Base-by-base conservation (phyloP, 2,888 invertebrate species). In the Allacma fusca region DNA sequence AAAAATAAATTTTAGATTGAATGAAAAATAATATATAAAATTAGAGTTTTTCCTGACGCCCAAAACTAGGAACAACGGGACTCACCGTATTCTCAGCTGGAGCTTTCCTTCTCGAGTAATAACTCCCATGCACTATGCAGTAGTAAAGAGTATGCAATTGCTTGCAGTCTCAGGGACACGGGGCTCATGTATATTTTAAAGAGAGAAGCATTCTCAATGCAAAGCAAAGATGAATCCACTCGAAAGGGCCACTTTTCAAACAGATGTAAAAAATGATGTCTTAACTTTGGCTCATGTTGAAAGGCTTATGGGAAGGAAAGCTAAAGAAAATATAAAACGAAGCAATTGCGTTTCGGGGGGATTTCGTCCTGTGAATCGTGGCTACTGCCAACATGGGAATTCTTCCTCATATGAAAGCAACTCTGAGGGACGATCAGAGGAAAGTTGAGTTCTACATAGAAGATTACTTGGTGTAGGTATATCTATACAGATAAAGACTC, bases 341-440 rank as follows among this genome's bases (percentile, higher is more conserved):
- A 43, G 59, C 62, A 73, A 73, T 73, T 73, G 73, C 57, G 62
- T 73, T 62, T 29, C 40, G 73, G 40, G 73, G 57, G 71, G 71
- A 71, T 71, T 71, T 70, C 65, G 65, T 72, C 62, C 62, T 71
- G n/a, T 50, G 62, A 28, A 21, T 62, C 62, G 19, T 29, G 57
- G 28, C 62, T 73, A 73, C 29, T 59, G 40, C 73, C 73, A 40
- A 21, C 73, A 1, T 59, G 73, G 73, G 72, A 72, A 72, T 72
- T 72, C 29, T 21, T 67, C 34, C 70, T 44, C 21, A 24, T 70
- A 70, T 50, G 34, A 62, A 73, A 64, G 26, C 26, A 50, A 57
- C 71, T 71, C 71, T n/a, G 71, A 62, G 73, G 73, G 62, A 62
- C 73, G 62, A 73, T 73, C 73, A 62, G 62, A 62, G 40, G 19